Percentiles rank a stretch among this genome's conserved stretches.
These are phyloP conservation scores for Nestor notabilis DNA, from an alignment of 2,113 vertebrate species.

Conservation along the genomic window DNA sequence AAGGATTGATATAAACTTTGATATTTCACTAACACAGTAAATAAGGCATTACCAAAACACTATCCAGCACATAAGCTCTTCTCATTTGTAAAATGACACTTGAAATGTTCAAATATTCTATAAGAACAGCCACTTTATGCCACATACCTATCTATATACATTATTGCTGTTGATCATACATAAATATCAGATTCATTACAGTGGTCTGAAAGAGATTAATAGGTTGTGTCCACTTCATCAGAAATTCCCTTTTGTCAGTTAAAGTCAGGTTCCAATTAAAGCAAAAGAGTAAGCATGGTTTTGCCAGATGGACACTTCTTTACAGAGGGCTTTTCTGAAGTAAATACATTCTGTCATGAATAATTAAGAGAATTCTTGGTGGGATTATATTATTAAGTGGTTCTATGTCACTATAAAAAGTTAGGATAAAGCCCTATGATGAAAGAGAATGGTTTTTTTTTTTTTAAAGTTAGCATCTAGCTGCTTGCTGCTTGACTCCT, in stretches of 20 bases:
- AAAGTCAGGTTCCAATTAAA: background rate
- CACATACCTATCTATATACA: accelerated
- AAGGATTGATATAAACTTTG: background rate
- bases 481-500: background rate
- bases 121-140: background rate
- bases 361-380: background rate
- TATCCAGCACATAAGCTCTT: background rate
- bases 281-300: background rate
- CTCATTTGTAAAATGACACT: background rate
- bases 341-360: background rate
- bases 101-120: background rate
- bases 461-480: background rate
- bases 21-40: background rate
- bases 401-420: background rate
- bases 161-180: background rate
- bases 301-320: background rate
- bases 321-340: background rate
- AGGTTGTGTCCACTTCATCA: background rate
- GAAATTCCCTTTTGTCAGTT: background rate
- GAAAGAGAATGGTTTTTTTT: background rate
- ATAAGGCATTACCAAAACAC: background rate
- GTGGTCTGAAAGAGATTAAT: background rate
- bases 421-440: background rate
- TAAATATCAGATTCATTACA: background rate
- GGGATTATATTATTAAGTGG: background rate